Evolutionary conservation across 2,888 invertebrate species (phyloP), one percentile per base, ranked within the genome.

Genomic region (Caenorhabditis wallacei): DNA sequence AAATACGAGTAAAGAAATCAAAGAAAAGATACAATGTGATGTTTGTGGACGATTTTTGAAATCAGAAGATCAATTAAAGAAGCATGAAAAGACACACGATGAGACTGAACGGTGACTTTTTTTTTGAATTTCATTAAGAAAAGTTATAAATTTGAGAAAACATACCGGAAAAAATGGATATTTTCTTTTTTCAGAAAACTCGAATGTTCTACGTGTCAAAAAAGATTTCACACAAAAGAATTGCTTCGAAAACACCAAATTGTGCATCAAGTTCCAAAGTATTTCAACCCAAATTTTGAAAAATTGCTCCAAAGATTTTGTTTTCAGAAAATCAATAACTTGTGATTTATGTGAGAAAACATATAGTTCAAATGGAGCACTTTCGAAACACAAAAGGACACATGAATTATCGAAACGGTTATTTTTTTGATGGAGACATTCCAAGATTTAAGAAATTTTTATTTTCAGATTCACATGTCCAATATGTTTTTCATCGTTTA

Each of bases 391-490:
- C 20, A 11, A 61, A 40, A 59, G 82, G 16, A 66, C 13, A 4
- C 86, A 86, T 48, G 54, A 69, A 7, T 30, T 64, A 2, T 20
- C 16, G 13, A 82, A 79, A 74, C 43, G 75, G 82, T 68, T n/a
- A 20, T 5, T 7, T 18, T 48, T 48, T 18, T 48, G 2, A 40
- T 3, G 8, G 30, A 30, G 8, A 30, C 30, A 30, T 30, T 30
- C 30, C n/a, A n/a, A 11, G 40, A 40, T 35, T 24, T 22, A 22
- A 10, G 18, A 7, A 51, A 37, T 20, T n/a, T 10, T 22, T 18
- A 18, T 35, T 61, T 74, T 20, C 66, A 85, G 84, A 37, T 85
- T 84, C 40, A 70, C 57, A 1, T 86, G 86, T 51, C 75, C 82
- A 16, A 68, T 63, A 16, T 84, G 86, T 48, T 76, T 59, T 11